These are phyloP conservation scores for Malacoraja senta DNA, from an alignment of 2,797 vertebrate species.

Conservation along the genomic window DNA sequence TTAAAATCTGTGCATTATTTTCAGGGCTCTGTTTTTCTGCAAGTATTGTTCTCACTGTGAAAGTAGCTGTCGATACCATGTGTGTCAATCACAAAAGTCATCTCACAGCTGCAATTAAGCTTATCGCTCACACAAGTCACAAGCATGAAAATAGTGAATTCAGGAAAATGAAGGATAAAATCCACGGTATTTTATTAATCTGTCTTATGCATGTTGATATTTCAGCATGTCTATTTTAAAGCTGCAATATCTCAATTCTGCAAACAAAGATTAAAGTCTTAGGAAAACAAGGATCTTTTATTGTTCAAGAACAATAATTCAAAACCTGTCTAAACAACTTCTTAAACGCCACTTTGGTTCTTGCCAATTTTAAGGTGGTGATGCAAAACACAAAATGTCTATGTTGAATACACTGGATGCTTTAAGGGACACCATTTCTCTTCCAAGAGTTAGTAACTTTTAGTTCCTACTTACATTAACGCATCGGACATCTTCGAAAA, in stretches of 20 bases:
- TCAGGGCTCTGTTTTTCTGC: neutral
- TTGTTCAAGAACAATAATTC: neutral
- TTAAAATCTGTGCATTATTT: neutral
- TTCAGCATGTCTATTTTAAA: constrained; percentile 5
- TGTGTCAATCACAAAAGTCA: neutral
- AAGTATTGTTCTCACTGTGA: constrained; percentile 2
- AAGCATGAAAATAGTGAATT: neutral
- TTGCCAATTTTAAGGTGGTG: neutral
- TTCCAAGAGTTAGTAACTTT: neutral
- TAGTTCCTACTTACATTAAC: constrained; percentile 2
- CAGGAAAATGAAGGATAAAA: neutral
- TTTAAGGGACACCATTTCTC: neutral
- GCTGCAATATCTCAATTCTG: neutral
- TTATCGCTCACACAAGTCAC: neutral
- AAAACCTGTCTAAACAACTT: neutral
- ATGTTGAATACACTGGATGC: neutral
- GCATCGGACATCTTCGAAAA: neutral
- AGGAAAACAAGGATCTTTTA: neutral
- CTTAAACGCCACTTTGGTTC: neutral
- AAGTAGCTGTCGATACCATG: neutral
- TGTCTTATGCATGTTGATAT: neutral
- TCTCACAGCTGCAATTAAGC: neutral
- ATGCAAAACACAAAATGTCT: neutral
- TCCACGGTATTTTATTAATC: neutral
- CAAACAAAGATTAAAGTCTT: neutral